Percentiles rank a stretch among this genome's conserved stretches.
Conservation (phyloP, 53 echinoderm and acorn worm genomes). For the Glandiceps talaboti region DNA sequence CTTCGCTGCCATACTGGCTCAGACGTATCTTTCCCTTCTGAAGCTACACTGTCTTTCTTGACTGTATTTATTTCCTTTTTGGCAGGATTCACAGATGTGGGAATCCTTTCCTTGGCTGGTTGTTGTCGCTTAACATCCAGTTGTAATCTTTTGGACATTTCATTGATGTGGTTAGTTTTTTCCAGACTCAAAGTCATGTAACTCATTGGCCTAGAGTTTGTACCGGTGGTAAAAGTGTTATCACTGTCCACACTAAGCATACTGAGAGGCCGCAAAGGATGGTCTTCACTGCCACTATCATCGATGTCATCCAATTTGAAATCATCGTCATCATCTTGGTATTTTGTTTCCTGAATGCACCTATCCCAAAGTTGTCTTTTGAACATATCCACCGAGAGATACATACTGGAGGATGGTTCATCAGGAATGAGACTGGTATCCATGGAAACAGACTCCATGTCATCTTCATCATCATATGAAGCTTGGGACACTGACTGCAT, state of each 20-base stretch:
- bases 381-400: not conserved
- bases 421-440: not conserved
- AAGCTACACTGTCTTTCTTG: not conserved
- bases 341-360: not conserved
- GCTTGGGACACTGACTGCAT: not conserved
- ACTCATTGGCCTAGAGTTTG: conserved; percentile 66
- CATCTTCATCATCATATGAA: conserved; percentile 4
- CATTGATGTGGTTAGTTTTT: not conserved
- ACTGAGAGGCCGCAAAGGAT: conserved; percentile 81
- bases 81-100: not conserved
- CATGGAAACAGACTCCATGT: not conserved
- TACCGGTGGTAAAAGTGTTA: conserved; percentile 72
- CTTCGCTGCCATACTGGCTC: not conserved
- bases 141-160: not conserved
- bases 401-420: not conserved
- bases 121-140: not conserved
- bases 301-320: not conserved
- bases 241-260: conserved; percentile 96
- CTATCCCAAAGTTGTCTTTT: not conserved
- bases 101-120: not conserved
- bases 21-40: not conserved
- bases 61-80: not conserved
- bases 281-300: conserved; percentile 29
- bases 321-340: not conserved
- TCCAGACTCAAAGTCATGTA: conserved; percentile 19